These are phyloP conservation scores for Coendou prehensilis DNA, from an alignment of 2,797 vertebrate genomes.

Conservation along the genomic window DNA sequence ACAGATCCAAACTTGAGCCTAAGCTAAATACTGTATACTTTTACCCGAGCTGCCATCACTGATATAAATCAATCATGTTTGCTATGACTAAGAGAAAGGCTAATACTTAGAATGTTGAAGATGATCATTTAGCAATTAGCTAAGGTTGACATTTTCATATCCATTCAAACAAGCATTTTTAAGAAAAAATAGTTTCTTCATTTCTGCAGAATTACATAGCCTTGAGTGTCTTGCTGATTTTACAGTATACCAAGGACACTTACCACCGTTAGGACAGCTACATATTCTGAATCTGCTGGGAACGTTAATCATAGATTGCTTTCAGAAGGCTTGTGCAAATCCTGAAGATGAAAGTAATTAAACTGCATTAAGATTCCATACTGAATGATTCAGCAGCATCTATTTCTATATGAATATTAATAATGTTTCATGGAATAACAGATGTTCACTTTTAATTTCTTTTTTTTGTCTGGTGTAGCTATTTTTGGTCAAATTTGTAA, in stretches of 20 bases:
- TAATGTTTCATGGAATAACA: constrained; percentile 78
- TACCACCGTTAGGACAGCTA: constrained; percentile 72
- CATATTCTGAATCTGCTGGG: constrained; percentile 79
- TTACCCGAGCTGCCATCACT: background rate
- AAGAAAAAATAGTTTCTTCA: constrained; percentile 71
- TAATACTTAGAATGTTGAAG: background rate
- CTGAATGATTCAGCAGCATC: constrained; percentile 83
- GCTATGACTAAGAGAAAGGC: background rate
- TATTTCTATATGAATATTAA: constrained; percentile 85
- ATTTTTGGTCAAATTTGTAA: constrained; percentile 73
- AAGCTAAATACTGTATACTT: background rate
- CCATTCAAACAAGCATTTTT: constrained; percentile 60
- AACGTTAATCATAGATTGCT: constrained; percentile 84
- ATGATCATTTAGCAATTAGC: constrained; percentile 26
- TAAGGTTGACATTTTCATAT: constrained; percentile 58
- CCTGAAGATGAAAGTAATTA: constrained; percentile 84
- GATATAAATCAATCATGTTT: constrained; percentile 7
- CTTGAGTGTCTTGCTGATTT: constrained; percentile 59
- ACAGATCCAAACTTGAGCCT: background rate
- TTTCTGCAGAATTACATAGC: constrained; percentile 41
- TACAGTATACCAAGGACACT: constrained; percentile 73
- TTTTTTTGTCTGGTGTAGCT: constrained; percentile 72
- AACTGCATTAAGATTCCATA: constrained; percentile 83
- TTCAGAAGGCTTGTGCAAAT: constrained; percentile 78
- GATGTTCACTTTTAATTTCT: constrained; percentile 81